A percentile compares a stretch with the other conserved stretches of the same genome.
Evolutionary conservation across 2,797 vertebrate species (phyloP).

Genomic region (Neomorphus geoffroyi): DNA sequence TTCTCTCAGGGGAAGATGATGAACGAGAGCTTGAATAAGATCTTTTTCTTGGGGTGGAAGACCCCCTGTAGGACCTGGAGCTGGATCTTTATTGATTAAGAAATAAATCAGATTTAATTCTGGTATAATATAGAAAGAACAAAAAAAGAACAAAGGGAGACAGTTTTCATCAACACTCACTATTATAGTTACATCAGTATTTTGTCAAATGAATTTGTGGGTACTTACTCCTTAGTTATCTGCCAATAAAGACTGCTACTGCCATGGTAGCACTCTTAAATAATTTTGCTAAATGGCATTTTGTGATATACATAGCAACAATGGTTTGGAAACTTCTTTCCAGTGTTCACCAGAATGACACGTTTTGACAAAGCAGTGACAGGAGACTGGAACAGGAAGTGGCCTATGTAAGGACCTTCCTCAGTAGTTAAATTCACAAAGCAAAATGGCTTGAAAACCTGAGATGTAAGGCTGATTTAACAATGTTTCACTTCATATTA

Average conservation of each 20-base stretch:
- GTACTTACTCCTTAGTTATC: conserved; percentile 77
- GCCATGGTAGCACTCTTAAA: conserved; percentile 1
- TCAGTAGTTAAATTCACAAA: background rate
- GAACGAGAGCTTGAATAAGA: conserved; percentile 88
- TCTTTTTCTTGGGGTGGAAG: conserved; percentile 92
- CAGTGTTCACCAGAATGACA: background rate
- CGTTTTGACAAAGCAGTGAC: background rate
- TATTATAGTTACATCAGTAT: background rate
- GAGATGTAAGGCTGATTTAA: background rate
- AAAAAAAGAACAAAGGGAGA: conserved; percentile 63
- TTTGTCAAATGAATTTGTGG: background rate
- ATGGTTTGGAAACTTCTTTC: background rate
- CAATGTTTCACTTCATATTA: background rate
- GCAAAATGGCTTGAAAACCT: background rate
- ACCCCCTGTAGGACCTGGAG: conserved; percentile 98
- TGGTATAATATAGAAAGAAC: conserved; percentile 61
- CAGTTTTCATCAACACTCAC: background rate
- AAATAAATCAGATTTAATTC: conserved; percentile 89
- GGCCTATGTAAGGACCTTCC: background rate
- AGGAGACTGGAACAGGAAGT: background rate
- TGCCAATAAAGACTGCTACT: conserved; percentile 53
- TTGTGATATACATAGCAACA: background rate
- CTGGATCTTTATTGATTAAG: conserved; percentile 96
- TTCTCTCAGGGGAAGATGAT: conserved; percentile 92
- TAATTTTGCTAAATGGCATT: no score